phyloP scores from a whole-genome alignment of 2,888 invertebrate genomes.

The Eueremaeus valkanovi region DNA sequence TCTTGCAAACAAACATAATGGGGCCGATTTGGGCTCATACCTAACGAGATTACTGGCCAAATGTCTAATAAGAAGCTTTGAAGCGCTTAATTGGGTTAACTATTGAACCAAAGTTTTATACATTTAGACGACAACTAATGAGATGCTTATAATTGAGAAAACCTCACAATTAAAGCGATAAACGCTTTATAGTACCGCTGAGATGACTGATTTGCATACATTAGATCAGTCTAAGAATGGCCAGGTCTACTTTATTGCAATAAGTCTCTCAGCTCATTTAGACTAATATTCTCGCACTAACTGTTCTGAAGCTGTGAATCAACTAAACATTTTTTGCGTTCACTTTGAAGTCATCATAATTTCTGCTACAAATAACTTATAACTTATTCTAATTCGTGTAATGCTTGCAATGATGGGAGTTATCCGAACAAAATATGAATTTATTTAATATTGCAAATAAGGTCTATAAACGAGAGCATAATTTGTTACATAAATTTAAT shows the following conservation, averaged over 20 bases:
- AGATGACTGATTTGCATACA: constrained; percentile 23
- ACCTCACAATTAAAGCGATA: not conserved
- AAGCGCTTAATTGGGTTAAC: not conserved
- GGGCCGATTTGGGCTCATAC: constrained; percentile 5
- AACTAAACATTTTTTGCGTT: not conserved
- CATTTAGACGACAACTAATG: constrained; percentile 4
- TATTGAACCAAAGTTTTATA: not conserved
- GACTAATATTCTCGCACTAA: not conserved
- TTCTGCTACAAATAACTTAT: constrained; percentile 24
- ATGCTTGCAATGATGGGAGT: not conserved
- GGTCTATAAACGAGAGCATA: not conserved
- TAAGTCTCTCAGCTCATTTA: not conserved
- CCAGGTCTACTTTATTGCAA: no score
- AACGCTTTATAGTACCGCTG: constrained; percentile 21
- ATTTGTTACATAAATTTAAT: constrained; percentile 9
- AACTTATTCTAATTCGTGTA: not conserved
- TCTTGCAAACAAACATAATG: not conserved
- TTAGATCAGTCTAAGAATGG: not conserved
- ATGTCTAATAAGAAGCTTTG: constrained; percentile 4
- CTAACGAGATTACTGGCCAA: constrained; percentile 14
- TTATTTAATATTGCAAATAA: not conserved
- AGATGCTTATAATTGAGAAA: constrained; percentile 28
- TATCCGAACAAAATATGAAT: not conserved
- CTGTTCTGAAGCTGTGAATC: no score
- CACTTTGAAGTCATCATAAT: constrained; percentile 12